Percentiles rank a stretch among this genome's conserved stretches.
Conservation (phyloP, 2,888 invertebrate species). For the Drosophila melanosoma region DNA sequence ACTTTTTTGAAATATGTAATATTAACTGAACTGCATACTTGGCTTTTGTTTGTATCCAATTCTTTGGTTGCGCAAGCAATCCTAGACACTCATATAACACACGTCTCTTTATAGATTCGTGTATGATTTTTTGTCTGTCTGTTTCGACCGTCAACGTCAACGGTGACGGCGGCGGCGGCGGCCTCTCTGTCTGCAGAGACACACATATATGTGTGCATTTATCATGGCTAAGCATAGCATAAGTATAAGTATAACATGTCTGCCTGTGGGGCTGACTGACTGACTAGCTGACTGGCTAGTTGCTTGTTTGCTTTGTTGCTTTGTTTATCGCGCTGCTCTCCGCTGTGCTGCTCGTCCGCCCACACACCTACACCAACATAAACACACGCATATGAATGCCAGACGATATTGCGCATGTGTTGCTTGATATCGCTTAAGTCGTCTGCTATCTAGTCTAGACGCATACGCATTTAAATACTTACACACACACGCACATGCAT, state of each 20-base stretch:
- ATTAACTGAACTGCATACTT: not conserved
- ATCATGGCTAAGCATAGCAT: conserved; percentile 52
- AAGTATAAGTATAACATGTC: conserved; percentile 61
- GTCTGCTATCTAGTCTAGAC: conserved; percentile 84
- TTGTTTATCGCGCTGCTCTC: conserved; percentile 52
- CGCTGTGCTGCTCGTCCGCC: conserved; percentile 35
- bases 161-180: not conserved
- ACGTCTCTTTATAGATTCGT: conserved; percentile 17
- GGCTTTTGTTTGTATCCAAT: conserved; percentile 3
- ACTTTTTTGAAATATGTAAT: not conserved
- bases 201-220: conserved; percentile 27
- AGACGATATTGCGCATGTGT: conserved; percentile 70
- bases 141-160: conserved; percentile 15
- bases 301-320: conserved; percentile 20
- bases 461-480: conserved; percentile 46
- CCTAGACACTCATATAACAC: conserved; percentile 19
- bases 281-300: conserved; percentile 12
- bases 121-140: conserved; percentile 10
- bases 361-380: conserved; percentile 33
- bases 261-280: conserved; percentile 38
- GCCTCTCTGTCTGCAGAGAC: conserved; percentile 24
- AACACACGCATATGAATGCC: conserved; percentile 30
- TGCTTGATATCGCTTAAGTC: conserved; percentile 74
- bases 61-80: conserved; percentile 31
- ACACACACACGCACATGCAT: conserved; percentile 9